A percentile compares a stretch with the other conserved stretches of the same genome.
These are phyloP conservation scores for Steinernema hermaphroditum DNA, from an alignment of 2,888 invertebrate genomes.

Conservation along the genomic window DNA sequence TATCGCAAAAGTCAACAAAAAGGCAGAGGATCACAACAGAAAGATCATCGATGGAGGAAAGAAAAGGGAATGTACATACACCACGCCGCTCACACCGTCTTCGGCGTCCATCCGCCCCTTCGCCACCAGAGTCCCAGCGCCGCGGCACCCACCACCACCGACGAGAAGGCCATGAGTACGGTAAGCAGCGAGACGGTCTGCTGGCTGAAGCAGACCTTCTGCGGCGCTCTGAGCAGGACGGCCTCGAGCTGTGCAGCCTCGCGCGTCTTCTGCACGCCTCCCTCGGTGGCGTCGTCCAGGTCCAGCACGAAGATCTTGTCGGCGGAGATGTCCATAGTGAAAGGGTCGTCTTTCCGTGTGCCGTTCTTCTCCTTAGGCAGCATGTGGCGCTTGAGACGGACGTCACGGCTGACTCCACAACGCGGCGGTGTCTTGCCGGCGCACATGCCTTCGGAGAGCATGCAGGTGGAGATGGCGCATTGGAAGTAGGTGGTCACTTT, in stretches of 20 bases:
- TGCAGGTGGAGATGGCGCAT: slow-evolving; percentile 65
- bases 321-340: slow-evolving; percentile 63
- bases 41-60: slow-evolving; percentile 28
- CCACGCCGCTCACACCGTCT: neutral
- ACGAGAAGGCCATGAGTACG: slow-evolving; percentile 34
- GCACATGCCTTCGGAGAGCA: slow-evolving; percentile 65
- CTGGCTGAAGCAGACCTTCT: slow-evolving; percentile 38
- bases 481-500: slow-evolving; percentile 65
- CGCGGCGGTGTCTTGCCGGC: slow-evolving; percentile 61
- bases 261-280: slow-evolving; percentile 8
- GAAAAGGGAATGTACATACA: neutral
- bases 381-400: slow-evolving; percentile 22
- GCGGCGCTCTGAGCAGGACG: slow-evolving; percentile 6
- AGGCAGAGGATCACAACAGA: neutral
- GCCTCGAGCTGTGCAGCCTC: slow-evolving; percentile 21
- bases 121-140: slow-evolving; percentile 27
- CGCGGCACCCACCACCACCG: slow-evolving; percentile 25
- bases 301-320: slow-evolving; percentile 64
- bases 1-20: slow-evolving; percentile 12
- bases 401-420: slow-evolving; percentile 41
- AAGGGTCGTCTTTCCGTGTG: slow-evolving; percentile 37
- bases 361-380: slow-evolving; percentile 37
- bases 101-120: slow-evolving; percentile 19
- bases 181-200: slow-evolving; percentile 35
- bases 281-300: slow-evolving; percentile 53